These are phyloP conservation scores for Spheniscus humboldti DNA, from an alignment of 2,797 vertebrate genomes.

Conservation along the genomic window DNA sequence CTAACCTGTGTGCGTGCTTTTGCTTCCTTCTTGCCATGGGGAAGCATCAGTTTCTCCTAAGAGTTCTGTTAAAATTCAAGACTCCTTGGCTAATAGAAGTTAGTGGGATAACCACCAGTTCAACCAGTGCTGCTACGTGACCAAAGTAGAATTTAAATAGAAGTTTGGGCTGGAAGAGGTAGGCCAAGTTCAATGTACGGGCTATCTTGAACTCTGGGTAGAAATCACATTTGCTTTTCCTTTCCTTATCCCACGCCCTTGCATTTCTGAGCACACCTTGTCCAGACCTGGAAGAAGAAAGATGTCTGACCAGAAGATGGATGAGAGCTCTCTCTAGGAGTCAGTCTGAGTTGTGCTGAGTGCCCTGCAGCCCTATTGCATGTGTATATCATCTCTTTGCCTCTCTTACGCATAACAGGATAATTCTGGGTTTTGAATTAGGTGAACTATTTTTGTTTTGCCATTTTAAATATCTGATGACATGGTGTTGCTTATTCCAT, in stretches of 20 bases:
- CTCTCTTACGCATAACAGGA: neutral
- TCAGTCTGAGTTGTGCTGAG: neutral
- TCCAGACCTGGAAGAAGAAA: neutral
- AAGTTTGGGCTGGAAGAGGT: neutral
- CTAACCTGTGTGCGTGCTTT: neutral
- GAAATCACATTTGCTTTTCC: neutral
- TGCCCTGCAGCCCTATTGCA: neutral
- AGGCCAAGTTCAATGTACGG: neutral
- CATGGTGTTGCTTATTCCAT: neutral
- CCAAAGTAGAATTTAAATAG: neutral
- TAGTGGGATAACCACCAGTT: neutral
- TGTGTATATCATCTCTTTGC: neutral
- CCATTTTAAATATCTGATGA: neutral
- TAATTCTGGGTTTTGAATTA: neutral
- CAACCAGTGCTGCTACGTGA: neutral
- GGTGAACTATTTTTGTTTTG: neutral
- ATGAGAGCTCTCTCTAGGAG: neutral
- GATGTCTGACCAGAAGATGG: neutral
- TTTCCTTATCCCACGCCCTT: neutral
- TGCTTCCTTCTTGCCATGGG: neutral
- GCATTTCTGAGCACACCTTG: neutral
- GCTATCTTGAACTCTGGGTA: neutral
- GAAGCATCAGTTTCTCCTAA: neutral
- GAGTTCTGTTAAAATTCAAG: neutral
- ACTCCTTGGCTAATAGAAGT: neutral